A percentile compares a stretch with the other conserved stretches of the same genome.
phyloP scores from a whole-genome alignment of 2,888 invertebrate species.

The Oxytorus armatus region DNA sequence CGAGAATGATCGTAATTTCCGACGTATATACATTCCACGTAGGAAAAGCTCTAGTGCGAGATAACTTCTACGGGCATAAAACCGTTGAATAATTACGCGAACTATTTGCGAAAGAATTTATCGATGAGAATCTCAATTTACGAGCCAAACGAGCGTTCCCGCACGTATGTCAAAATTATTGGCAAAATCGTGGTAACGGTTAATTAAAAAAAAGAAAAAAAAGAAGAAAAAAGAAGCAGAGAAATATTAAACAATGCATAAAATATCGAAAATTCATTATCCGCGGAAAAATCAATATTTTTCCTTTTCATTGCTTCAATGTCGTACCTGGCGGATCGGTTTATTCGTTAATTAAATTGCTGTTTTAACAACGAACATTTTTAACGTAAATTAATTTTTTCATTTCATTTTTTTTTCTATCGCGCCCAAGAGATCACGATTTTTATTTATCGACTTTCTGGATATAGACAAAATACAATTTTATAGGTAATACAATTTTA shows the following conservation, averaged over 20 bases:
- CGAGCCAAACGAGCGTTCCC: neutral
- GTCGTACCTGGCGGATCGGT: too few species aligned
- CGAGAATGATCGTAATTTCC: constrained; percentile 41
- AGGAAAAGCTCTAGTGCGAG: constrained; percentile 4
- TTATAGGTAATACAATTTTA: too few species aligned
- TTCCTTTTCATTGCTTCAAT: too few species aligned
- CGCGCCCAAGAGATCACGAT: neutral
- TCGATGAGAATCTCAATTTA: constrained; percentile 12
- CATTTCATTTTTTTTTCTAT: neutral
- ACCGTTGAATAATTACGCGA: constrained; percentile 36
- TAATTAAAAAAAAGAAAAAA: neutral
- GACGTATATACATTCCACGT: constrained; percentile 5
- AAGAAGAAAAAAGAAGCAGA: too few species aligned
- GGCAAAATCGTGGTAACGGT: constrained; percentile 1
- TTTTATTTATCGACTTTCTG: too few species aligned
- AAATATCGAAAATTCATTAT: neutral
- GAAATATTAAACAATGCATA: too few species aligned
- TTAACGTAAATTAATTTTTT: neutral
- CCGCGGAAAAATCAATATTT: neutral
- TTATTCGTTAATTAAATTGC: too few species aligned
- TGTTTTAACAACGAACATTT: neutral
- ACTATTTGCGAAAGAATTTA: constrained; percentile 44
- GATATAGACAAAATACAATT: too few species aligned
- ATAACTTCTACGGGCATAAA: constrained; percentile 6
- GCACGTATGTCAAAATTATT: constrained; percentile 15